phyloP scores from a whole-genome alignment of 2,888 invertebrate genomes.

The Eristalinus aeneus region DNA sequence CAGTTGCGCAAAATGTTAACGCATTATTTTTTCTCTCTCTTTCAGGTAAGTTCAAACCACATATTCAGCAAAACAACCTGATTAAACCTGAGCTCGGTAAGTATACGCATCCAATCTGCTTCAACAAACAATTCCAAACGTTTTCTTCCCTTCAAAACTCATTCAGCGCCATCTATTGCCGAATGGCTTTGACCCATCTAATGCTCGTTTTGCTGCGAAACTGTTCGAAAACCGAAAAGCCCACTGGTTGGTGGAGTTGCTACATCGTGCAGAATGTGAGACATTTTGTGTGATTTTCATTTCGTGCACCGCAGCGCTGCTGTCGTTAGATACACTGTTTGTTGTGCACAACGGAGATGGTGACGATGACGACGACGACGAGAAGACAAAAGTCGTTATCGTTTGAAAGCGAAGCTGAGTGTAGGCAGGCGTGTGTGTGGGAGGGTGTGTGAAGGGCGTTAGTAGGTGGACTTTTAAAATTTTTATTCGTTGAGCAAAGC shows the following conservation, averaged over 20 bases:
- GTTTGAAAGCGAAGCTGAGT: constrained; percentile 12
- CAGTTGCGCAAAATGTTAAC: background rate
- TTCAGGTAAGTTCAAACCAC: constrained; percentile 46
- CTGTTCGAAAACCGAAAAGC: constrained; percentile 48
- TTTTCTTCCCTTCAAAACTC: background rate
- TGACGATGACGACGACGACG: background rate
- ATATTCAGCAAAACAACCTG: background rate
- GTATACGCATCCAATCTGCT: background rate
- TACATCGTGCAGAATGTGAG: background rate
- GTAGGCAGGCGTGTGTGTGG: background rate
- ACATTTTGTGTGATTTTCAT: background rate
- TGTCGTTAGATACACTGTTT: constrained; percentile 37
- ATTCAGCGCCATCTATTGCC: constrained; percentile 41
- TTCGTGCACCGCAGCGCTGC: constrained; percentile 44
- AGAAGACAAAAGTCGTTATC: constrained; percentile 1
- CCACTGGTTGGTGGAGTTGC: constrained; percentile 45
- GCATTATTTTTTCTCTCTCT: constrained; percentile 22
- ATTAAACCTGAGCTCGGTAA: background rate
- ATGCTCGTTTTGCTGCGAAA: background rate
- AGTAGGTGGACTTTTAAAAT: background rate
- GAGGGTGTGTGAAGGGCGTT: background rate
- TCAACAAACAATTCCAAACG: background rate
- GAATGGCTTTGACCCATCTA: constrained; percentile 1
- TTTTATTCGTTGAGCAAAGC: too few relatives aligned
- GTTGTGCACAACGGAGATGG: background rate